Base-by-base conservation (phyloP, 2,113 vertebrate species). In the Cavia porcellus region DNA sequence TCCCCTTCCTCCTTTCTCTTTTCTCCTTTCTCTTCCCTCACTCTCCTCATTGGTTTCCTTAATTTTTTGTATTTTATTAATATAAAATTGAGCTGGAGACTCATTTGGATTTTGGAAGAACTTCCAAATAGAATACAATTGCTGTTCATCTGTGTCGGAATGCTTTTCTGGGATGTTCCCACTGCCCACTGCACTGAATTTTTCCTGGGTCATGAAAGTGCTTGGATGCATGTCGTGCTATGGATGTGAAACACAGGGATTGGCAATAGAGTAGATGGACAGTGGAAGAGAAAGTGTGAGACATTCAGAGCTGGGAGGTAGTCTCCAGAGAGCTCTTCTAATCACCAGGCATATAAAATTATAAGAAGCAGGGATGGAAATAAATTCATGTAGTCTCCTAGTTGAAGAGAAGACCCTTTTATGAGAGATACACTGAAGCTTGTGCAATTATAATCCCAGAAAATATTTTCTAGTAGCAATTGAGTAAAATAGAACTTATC, bases 231-330 rank as follows among this genome's bases (percentile, higher is more conserved):
- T 17, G 25, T 80, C 5, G 45, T 8, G 32, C 77, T 85, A 22
- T 55, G 57, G 79, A 62, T 11, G 1, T 77, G 42, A 92, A 55
- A 57, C 13, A 61, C 17, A 62, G 62, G 68, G 32, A 13, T 8
- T 30, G n/a, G 17, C 11, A 55, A 57, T 79, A 22, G 30, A 68
- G 55, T 55, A 68, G 83, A 52, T 66, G 52, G 25, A 1, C 25
- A 72, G 30, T 87, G 47, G 64, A 32, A 66, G 85, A 92, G n/a
- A 96, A 47, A 61, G 50, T 62, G 77, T 88, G 35, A 90, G 88
- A 32, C 95, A 91, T 5, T 1, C 47, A 28, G 32, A 95, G 52
- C 3, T 85, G 68, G n/a, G 80, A 92, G 3, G 3, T 89, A 45
- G 28, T 68, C 25, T 62, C 42, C 75, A 5, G 22, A 75, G 87